phyloP scores from a whole-genome alignment of 2,113 vertebrate species.

The Columbina picui region DNA sequence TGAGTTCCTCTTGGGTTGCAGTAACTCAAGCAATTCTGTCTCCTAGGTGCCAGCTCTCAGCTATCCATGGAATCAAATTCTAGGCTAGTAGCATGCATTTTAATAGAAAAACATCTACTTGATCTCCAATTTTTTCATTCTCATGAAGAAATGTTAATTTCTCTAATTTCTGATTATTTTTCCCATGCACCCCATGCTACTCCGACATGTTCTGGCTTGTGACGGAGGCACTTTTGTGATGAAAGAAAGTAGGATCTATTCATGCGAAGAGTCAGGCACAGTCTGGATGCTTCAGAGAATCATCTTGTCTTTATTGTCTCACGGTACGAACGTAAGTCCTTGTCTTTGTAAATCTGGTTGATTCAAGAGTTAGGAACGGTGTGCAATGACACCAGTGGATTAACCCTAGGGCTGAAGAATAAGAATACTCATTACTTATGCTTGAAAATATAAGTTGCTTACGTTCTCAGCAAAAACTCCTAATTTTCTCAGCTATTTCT shows the following conservation, averaged over 20 bases:
- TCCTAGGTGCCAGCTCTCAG: background rate
- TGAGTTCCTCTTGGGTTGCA: background rate
- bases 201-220: background rate
- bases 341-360: background rate
- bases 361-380: background rate
- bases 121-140: background rate
- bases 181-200: background rate
- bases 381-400: background rate
- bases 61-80: background rate
- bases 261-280: background rate
- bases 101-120: background rate
- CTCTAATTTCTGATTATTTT: background rate
- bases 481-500: slow-evolving; percentile 44
- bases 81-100: background rate
- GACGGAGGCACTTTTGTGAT: background rate
- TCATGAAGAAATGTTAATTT: background rate
- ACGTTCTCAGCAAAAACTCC: slow-evolving; percentile 16
- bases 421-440: background rate
- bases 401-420: background rate
- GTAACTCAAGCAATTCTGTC: background rate
- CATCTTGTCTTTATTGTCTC: background rate
- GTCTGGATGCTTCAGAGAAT: background rate
- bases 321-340: background rate
- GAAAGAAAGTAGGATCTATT: background rate
- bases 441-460: slow-evolving; percentile 9